Evolutionary conservation across 2,888 invertebrate species (phyloP), one percentile per base, ranked within the genome.

Genomic region (Drosophila mimetica): DNA sequence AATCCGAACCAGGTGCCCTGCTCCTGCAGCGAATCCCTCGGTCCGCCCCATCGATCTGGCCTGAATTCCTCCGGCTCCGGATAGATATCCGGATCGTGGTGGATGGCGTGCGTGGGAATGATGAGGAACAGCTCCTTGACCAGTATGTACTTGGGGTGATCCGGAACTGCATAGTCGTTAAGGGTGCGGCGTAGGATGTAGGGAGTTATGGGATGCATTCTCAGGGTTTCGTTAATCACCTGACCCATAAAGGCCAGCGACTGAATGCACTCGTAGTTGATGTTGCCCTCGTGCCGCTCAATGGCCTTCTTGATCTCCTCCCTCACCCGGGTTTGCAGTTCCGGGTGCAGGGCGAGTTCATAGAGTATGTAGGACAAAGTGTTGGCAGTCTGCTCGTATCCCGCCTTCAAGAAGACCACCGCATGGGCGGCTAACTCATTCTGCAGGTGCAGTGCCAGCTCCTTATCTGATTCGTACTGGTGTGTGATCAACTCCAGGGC

Each of bases 311-410:
- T 70, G 0, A 92, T 74, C 63, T 91, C 92, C 13, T 85, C 60
- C 1, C 91, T 67, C 1, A 90, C 73, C 22, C 79, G 72, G 2
- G 44, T 75, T 81, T 75, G 91, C 64, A 90, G 60, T 0, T 89
- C 76, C 0, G 67, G 61, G 67, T 91, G 89, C 9, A 85, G 34
- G 0, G 91, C 90, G 48, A 91, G 50, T 58, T 91, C 91, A 16
- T 90, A 91, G 0, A 91, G 70, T 0, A 82, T 77, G 67, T 93
- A 94, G 67, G 93, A 93, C 5, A 95, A 92, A 0, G 94, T 93
- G 0, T 94, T 93, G 0, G 94, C 94, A 0, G 94, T 94, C 0
- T 95, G 94, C 83, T 95, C 95, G 74, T 94, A 94, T 0, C 95
- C 95, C 4, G 94, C 90, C 37, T 90, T 74, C 16, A 91, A 76